Evolutionary conservation across 1,140 invertebrate genomes (phyloP), one percentile per base, ranked within the genome.

Genomic region (Drosophila rufa): DNA sequence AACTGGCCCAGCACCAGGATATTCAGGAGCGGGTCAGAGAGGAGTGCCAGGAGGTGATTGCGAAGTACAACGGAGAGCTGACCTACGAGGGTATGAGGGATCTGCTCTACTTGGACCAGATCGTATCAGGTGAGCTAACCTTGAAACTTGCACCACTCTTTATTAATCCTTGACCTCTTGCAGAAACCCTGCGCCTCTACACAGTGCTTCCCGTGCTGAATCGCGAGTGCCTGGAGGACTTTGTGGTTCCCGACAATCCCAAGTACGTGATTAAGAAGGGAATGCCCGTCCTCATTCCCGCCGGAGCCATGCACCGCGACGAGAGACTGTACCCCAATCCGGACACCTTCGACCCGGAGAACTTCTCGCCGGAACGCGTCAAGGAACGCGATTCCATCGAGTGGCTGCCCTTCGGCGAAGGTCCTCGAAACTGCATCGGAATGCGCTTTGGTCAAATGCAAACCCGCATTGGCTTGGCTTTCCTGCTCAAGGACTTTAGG

Each of bases 341-440:
- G 7, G 93, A 95, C 19, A 80, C 69, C 17, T 96, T 96, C 74
- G 93, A 95, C 84, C 96, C 96, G 0, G 95, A 96, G n/a, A 92
- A 95, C 67, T 96, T 96, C 79, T 75, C 93, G 0, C 92, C 94
- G 0, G 95, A 96, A 55, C 94, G 94, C 27, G 79, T 91, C 6
- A 73, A 82, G n/a, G 85, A 91, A 30, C 92, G 95, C 0, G 93
- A 92, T 59, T 93, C 79, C 0, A 92, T 93, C 14, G 79, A 94
- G 17, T 95, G 93, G 84, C 81, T 96, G 30, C 95, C 95, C 0
- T 96, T 96, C 73, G 96, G 96, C 1, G 92, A 93, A 19, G 92
- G 92, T n/a, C 92, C 92, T 3, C 75, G 92, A 0, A 93, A 92
- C 61, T 93, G 93, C 62, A 82, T 91, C 51, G 96, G 95, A n/a